A percentile compares a stretch with the other conserved stretches of the same genome.
phyloP scores from a whole-genome alignment of 2,797 vertebrate species.

The Brachyrhaphis roseni region DNA sequence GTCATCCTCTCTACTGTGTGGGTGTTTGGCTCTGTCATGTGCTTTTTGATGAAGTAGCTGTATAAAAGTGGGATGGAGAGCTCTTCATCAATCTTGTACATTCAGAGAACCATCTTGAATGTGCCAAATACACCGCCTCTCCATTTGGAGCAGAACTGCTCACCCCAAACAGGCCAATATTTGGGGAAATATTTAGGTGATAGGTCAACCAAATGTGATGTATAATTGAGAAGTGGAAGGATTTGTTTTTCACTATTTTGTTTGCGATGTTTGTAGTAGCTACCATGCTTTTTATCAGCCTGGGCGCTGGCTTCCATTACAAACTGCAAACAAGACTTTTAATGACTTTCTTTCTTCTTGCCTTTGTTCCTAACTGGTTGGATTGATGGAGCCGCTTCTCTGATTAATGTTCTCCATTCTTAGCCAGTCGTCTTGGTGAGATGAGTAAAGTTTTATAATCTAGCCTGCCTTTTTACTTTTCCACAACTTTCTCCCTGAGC shows the following conservation, averaged over 20 bases:
- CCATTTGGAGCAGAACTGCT: conserved; percentile 34
- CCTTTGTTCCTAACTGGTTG: neutral
- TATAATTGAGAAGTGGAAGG: neutral
- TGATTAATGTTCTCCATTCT: neutral
- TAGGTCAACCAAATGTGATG: neutral
- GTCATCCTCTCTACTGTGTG: conserved; percentile 49
- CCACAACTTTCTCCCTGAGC: neutral
- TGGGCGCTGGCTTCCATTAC: too few relatives aligned
- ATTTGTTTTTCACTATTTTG: neutral
- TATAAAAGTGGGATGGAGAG: conserved; percentile 33
- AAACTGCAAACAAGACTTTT: neutral
- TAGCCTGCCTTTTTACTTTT: neutral
- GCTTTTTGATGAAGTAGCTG: conserved; percentile 63
- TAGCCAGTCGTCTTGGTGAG: neutral
- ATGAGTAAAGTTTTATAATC: neutral
- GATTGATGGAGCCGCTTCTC: neutral
- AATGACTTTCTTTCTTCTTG: neutral
- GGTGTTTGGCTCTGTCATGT: conserved; percentile 56
- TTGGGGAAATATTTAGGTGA: neutral
- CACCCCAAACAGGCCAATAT: conserved; percentile 3
- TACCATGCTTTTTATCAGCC: too few relatives aligned
- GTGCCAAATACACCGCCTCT: conserved; percentile 35
- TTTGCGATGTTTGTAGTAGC: too few relatives aligned
- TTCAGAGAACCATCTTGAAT: conserved; percentile 50
- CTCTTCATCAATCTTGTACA: conserved; percentile 54